Conservation (phyloP, 2,797 vertebrate genomes). For the Rhinichthys osculus region DNA sequence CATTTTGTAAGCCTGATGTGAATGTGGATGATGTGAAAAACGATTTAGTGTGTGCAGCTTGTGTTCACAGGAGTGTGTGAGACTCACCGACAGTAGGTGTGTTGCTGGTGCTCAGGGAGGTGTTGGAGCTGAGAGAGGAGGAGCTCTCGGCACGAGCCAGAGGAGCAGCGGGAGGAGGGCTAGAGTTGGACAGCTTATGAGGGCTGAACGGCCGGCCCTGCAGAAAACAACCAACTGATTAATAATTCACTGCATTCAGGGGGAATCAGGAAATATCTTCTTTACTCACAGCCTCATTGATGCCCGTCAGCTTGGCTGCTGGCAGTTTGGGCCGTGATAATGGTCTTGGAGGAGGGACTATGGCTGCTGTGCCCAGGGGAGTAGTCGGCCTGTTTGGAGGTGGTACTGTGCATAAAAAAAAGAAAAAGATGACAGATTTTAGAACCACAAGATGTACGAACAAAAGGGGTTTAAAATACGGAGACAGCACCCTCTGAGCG, state of each 20-base stretch:
- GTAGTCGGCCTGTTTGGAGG: constrained; percentile 84
- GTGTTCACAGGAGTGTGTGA: not conserved
- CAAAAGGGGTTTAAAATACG: constrained; percentile 51
- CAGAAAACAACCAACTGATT: constrained; percentile 51
- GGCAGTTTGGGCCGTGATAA: constrained; percentile 94
- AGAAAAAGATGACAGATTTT: constrained; percentile 13
- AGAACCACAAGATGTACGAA: constrained; percentile 25
- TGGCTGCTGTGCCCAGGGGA: constrained; percentile 86
- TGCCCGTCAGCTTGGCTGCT: constrained; percentile 90
- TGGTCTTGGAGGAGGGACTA: constrained; percentile 93
- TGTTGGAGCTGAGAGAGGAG: constrained; percentile 94
- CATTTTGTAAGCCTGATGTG: not conserved
- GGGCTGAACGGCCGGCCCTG: constrained; percentile 96
- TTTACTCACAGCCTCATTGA: constrained; percentile 93
- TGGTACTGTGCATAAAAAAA: constrained; percentile 52
- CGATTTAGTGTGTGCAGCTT: not conserved
- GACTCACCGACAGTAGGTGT: constrained; percentile 93
- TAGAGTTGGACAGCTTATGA: constrained; percentile 85
- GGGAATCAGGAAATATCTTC: not conserved
- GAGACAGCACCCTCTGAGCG: not conserved
- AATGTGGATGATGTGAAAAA: not conserved
- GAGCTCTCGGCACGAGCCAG: constrained; percentile 95
- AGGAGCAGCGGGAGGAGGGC: constrained; percentile 89
- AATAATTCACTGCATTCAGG: not conserved
- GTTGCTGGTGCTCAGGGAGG: constrained; percentile 92